Percentiles rank a stretch among this genome's conserved stretches.
These are phyloP conservation scores for Tolypeutes matacus DNA, from an alignment of 2,797 vertebrate genomes.

Conservation along the genomic window DNA sequence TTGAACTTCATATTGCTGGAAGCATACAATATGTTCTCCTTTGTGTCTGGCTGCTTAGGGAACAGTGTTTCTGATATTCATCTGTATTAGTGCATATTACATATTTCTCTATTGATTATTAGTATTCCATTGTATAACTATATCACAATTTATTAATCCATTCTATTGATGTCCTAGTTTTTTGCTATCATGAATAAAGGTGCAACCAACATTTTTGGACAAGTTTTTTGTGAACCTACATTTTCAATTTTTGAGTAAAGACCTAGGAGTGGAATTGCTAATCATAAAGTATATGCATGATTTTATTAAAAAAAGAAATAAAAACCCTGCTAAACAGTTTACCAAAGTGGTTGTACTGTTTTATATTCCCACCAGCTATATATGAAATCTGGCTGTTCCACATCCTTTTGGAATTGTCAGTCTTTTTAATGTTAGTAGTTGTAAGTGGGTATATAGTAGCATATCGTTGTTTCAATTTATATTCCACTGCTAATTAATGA, in stretches of 20 bases:
- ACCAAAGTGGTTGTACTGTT: not conserved
- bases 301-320: not conserved
- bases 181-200: not conserved
- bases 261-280: not conserved
- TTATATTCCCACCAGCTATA: not conserved
- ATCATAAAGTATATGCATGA: not conserved
- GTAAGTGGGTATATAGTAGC: not conserved
- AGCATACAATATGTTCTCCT: not conserved
- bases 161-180: not conserved
- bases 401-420: not conserved
- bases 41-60: not conserved
- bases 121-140: not conserved
- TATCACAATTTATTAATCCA: not conserved
- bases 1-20: not conserved
- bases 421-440: not conserved
- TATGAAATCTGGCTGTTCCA: not conserved
- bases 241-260: conserved; percentile 3
- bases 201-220: not conserved
- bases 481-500: not conserved
- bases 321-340: not conserved
- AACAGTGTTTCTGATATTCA: not conserved
- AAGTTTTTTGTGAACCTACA: not conserved
- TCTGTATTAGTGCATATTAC: not conserved
- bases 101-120: not conserved
- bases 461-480: not conserved